Base-by-base conservation (phyloP, 2,888 invertebrate genomes). In the Drosophila nr. perissopoda region DNA sequence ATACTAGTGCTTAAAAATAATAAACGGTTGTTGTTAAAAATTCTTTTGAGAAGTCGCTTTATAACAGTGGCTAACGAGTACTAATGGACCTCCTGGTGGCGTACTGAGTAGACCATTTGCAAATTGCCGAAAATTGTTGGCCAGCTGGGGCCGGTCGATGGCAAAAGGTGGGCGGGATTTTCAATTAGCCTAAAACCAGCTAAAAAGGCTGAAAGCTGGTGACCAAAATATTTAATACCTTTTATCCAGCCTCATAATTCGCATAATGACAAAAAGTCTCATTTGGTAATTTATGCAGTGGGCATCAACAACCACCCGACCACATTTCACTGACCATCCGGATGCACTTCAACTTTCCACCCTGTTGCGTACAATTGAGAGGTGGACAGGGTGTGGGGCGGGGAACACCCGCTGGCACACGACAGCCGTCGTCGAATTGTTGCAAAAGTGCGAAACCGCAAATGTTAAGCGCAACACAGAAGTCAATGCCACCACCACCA, bases 391-490 rank as follows among this genome's bases (percentile, higher is more conserved):
- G 11, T 8, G 38, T 11, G 38, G 25, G n/a, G 27, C 58, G 34
- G 52, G 13, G 45, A 66, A 64, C 78, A 59, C 73, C 67, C 73
- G 82, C 72, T 72, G 74, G 70, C 75, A 66, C 73, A 76, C 78
- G 73, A 73, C 89, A 61, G 52, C 62, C 74, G 70, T 77, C 72
- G 68, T 72, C 64, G 76, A 83, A 90, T 88, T 89, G 91, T 77
- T 86, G 90, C 83, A 89, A 91, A 91, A 91, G 91, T 92, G 92
- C 86, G 86, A 91, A 92, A 91, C 92, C 92, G 82, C 91, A 91
- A 91, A 91, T 92, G 90, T 90, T 91, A 92, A 92, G 84, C 90
- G 87, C 81, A 87, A 87, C 90, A 85, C 90, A 87, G 82, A 90
- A 92, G 91, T 91, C 90, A 92, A 91, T 87, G 77, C 85, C 78